phyloP scores from a whole-genome alignment of 2,888 invertebrate genomes.

The Eucriotettix oculatus region DNA sequence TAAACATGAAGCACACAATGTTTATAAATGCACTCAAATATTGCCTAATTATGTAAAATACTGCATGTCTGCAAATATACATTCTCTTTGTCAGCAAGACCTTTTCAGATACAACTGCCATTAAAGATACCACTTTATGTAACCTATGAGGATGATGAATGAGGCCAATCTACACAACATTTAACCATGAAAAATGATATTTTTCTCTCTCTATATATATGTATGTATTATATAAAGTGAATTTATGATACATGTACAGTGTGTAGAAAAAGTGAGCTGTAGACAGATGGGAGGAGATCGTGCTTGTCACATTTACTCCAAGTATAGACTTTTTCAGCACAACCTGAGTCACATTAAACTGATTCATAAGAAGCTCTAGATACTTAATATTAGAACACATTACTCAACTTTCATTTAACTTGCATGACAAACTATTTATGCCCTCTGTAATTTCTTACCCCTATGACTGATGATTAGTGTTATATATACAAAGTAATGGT shows the following conservation, averaged over 20 bases:
- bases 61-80: background rate
- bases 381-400: background rate
- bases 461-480: background rate
- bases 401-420: background rate
- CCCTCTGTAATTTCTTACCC: background rate
- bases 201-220: too few relatives aligned
- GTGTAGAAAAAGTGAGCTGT: conserved; percentile 11
- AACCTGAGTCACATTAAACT: background rate
- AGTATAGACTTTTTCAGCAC: background rate
- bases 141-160: background rate
- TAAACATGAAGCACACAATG: background rate
- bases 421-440: too few relatives aligned
- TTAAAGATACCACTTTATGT: background rate
- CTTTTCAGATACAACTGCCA: background rate
- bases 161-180: background rate
- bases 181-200: background rate
- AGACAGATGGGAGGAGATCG: background rate
- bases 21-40: background rate
- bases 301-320: background rate
- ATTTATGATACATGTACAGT: conserved; percentile 9
- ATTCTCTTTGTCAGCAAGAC: background rate
- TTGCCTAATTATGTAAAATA: background rate
- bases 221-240: background rate
- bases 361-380: background rate
- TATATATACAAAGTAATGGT: too few relatives aligned